phyloP scores from a whole-genome alignment of 2,797 vertebrate species.

The Chaenodraco wilsoni region DNA sequence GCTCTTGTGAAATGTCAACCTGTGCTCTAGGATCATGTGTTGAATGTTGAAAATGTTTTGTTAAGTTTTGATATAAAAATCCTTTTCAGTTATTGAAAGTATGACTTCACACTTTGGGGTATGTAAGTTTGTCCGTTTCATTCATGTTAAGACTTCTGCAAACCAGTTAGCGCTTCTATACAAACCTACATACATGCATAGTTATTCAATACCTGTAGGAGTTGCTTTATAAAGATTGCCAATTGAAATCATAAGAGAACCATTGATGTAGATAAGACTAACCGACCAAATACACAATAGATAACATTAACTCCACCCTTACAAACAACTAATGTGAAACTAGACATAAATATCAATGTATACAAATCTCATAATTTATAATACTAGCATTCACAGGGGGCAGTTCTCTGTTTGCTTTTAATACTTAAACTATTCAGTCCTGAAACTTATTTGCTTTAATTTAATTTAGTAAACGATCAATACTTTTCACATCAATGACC shows the following conservation, averaged over 20 bases:
- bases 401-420: constrained; percentile 1
- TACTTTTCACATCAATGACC: not conserved
- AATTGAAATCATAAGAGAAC: not conserved
- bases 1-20: constrained; percentile 42
- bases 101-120: too few relatives aligned
- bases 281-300: too few relatives aligned
- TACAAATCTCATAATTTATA: not conserved
- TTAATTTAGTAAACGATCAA: not conserved
- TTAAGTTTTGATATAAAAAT: constrained; percentile 3
- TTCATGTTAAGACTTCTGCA: too few relatives aligned
- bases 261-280: too few relatives aligned
- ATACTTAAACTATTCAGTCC: not conserved
- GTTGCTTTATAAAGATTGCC: not conserved
- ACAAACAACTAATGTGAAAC: not conserved
- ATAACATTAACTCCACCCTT: not conserved
- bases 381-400: not conserved
- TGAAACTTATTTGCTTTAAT: not conserved
- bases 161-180: too few relatives aligned
- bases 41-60: constrained; percentile 23
- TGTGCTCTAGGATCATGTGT: not conserved
- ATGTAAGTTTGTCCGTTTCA: too few relatives aligned
- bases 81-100: not conserved
- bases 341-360: not conserved
- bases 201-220: too few relatives aligned
- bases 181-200: too few relatives aligned